Conservation (phyloP, 2,797 vertebrate species). For the Phrynocephalus guinanensis region DNA sequence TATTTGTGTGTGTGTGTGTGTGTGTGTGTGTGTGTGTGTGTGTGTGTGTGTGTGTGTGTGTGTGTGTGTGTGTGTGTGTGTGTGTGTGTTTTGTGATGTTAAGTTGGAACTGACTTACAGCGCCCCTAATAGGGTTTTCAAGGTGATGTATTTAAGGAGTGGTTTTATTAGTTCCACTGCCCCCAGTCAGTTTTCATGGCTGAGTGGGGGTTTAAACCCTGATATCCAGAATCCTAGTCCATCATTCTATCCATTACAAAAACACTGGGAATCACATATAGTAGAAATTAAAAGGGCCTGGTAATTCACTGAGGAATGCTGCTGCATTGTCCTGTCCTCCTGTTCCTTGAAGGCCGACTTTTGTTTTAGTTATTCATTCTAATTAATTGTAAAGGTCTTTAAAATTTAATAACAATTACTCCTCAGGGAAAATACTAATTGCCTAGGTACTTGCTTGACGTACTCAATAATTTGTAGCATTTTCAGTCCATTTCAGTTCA, state of each 20-base stretch:
- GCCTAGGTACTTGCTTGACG: conserved; percentile 50
- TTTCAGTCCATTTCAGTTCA: fast-evolving
- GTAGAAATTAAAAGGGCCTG: neutral
- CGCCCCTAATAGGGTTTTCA: neutral
- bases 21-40: neutral
- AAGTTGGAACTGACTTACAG: neutral
- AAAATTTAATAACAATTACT: conserved; percentile 68
- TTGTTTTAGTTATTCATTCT: conserved; percentile 29
- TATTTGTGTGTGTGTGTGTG: neutral
- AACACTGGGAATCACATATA: neutral
- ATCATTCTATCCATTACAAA: neutral
- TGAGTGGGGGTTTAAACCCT: too few relatives aligned
- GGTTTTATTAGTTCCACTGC: neutral
- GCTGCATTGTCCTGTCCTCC: conserved; percentile 30
- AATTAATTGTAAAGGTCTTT: conserved; percentile 44
- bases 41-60: neutral
- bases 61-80: neutral
- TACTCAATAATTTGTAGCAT: conserved; percentile 51
- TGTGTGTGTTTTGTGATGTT: neutral
- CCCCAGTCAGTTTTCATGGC: too few relatives aligned
- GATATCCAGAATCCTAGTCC: neutral
- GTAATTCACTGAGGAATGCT: conserved; percentile 31
- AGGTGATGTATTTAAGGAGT: neutral
- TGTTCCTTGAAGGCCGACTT: conserved; percentile 53
- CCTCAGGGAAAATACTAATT: conserved; percentile 52